Evolutionary conservation across 2,113 vertebrate species (phyloP), one percentile per base, ranked within the genome.

Genomic region (Cephalopholis sonnerati): DNA sequence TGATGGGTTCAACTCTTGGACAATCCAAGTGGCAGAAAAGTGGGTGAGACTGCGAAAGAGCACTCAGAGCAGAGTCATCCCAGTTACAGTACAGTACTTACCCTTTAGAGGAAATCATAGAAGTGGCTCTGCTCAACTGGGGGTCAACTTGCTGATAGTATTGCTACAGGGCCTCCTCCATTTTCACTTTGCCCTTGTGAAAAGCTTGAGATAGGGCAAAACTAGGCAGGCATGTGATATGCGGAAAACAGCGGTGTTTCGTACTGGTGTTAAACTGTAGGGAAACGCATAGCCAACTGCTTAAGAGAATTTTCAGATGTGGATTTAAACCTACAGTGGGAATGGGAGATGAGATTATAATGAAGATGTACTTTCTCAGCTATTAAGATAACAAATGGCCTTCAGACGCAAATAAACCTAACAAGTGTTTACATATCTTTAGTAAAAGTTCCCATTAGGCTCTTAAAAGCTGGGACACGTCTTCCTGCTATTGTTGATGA

Each of bases 11-110:
- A 89, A 70, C 83, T 77, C 53, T 61, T 55, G 81, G 75, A 79
- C 77, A 73, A 71, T 80, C 46, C 59, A 69, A 83, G 79, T 83
- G n/a, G 81, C 48, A 27, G 85, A 64, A 82, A 74, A 85, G 67
- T 79, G 70, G 58, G 62, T 16, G 86, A 89, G 82, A 77, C 59
- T 17, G 80, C 32, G 44, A 89, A 65, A 81, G 84, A 87, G 88
- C 86, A 87, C 81, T 87, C 81, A 75, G 74, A 74, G 84, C 36
- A 51, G 50, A 81, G 91, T 70, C 81, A 59, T 85, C 36, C 62
- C 55, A 65, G 77, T 77, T 80, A 77, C 78, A 73, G 83, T 63
- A 10, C 73, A 73, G 90, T 87, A 90, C 91, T 94, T 91, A 79
- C 79, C 87, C 74, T 90, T 84, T 73, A 85, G 82, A 89, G 83